Percentiles rank a stretch among this genome's conserved stretches.
Conservation (phyloP, 2,113 vertebrate species). For the Naja naja region DNA sequence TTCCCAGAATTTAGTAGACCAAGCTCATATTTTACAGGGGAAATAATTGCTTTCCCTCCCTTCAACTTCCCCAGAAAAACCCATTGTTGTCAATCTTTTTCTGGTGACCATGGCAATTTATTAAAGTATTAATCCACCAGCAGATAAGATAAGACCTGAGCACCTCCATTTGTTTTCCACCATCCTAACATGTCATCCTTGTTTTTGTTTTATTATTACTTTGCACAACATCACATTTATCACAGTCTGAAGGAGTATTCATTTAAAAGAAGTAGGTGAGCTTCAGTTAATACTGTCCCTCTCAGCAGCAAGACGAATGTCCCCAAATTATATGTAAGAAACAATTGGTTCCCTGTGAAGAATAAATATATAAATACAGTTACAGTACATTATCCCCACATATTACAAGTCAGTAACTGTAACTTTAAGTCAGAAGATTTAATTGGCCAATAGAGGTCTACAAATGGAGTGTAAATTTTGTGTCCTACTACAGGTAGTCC, state of each 20-base stretch:
- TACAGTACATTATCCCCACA: background rate
- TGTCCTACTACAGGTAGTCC: background rate
- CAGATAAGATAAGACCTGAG: constrained; percentile 5
- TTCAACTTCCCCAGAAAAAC: background rate
- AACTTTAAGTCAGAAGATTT: background rate
- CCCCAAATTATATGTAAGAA: constrained; percentile 2
- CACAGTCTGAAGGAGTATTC: background rate
- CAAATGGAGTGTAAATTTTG: background rate
- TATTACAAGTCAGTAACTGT: background rate
- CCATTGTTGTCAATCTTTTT: background rate
- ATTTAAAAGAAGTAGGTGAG: background rate
- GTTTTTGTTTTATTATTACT: constrained; percentile 13
- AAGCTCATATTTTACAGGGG: background rate
- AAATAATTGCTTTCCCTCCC: background rate
- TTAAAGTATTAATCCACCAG: constrained; percentile 5
- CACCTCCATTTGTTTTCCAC: background rate
- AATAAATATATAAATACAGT: background rate
- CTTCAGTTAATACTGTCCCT: background rate
- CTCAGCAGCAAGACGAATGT: background rate
- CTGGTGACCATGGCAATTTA: background rate
- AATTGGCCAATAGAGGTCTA: background rate
- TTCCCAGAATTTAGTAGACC: too few species aligned
- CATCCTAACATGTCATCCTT: background rate
- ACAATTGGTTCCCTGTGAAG: background rate
- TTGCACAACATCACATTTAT: background rate